Evolutionary conservation across 2,797 vertebrate species (phyloP).

Genomic region (Cuculus canorus): DNA sequence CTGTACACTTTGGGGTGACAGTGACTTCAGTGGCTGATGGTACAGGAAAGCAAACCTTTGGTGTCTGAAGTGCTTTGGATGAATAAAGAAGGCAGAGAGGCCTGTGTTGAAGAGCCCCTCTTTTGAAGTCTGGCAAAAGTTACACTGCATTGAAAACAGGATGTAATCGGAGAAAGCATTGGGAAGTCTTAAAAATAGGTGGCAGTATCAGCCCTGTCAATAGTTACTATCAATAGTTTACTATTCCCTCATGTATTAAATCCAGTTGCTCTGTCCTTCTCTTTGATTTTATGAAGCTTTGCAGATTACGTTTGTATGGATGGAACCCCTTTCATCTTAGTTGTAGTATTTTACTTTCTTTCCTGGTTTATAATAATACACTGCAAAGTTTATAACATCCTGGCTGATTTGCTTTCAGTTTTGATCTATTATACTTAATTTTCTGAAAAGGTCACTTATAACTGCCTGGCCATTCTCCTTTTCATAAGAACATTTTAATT

Average conservation of each 20-base stretch:
- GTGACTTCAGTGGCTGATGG: neutral
- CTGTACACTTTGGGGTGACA: neutral
- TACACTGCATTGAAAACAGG: neutral
- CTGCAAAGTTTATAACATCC: neutral
- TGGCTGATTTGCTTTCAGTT: neutral
- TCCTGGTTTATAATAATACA: neutral
- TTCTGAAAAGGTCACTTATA: neutral
- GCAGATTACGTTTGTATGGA: neutral
- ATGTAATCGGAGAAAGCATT: neutral
- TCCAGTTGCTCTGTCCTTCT: neutral
- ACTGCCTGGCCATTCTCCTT: neutral
- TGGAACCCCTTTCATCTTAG: neutral
- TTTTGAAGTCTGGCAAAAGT: neutral
- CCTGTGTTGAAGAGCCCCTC: neutral
- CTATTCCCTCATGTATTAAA: neutral
- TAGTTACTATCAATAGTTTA: neutral
- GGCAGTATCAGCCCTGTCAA: neutral
- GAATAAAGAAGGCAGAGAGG: neutral
- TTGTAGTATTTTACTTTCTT: neutral
- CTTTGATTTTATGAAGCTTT: neutral
- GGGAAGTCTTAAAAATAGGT: constrained; percentile 3
- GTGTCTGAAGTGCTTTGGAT: neutral
- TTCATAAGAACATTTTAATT: neutral
- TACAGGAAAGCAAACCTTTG: neutral
- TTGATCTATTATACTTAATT: neutral